A percentile compares a stretch with the other conserved stretches of the same genome.
Conservation (phyloP, 1,140 invertebrate genomes). For the Drosophila paulistorum region DNA sequence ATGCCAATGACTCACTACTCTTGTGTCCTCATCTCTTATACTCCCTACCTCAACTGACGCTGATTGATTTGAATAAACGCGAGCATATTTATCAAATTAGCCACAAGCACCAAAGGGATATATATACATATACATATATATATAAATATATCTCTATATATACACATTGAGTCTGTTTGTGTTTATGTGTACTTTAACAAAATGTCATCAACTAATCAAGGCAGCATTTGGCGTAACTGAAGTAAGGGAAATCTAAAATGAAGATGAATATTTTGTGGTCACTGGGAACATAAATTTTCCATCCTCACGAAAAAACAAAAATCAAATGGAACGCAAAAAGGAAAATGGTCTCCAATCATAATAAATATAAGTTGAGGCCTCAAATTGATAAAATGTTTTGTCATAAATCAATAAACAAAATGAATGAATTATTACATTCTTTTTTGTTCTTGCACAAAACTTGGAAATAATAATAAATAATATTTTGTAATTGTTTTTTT, state of each 20-base stretch:
- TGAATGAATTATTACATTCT: slow-evolving; percentile 72
- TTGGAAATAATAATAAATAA: slow-evolving; percentile 64
- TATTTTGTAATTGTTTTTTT: slow-evolving; percentile 51
- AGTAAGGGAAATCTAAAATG: slow-evolving; percentile 48
- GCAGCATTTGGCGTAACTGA: slow-evolving; percentile 34
- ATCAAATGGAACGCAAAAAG: slow-evolving; percentile 18
- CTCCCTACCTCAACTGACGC: slow-evolving; percentile 55
- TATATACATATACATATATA: too few species aligned
- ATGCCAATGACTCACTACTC: slow-evolving; percentile 19
- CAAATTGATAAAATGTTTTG: slow-evolving; percentile 74
- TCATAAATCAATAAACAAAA: slow-evolving; percentile 73
- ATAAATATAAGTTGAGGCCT: slow-evolving; percentile 67
- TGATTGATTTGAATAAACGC: slow-evolving; percentile 82
- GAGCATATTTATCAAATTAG: slow-evolving; percentile 80
- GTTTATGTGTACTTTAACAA: slow-evolving; percentile 35
- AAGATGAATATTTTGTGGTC: slow-evolving; percentile 75
- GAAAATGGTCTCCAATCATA: slow-evolving; percentile 60
- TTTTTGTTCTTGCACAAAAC: slow-evolving; percentile 40
- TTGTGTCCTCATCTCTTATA: too few species aligned
- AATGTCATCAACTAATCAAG: slow-evolving; percentile 79
- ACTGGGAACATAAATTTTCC: slow-evolving; percentile 62
- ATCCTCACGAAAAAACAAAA: slow-evolving; percentile 1
- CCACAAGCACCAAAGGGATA: slow-evolving; percentile 51
- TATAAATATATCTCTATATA: slow-evolving; percentile 4
- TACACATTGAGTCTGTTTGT: neutral